Evolutionary conservation across 2,888 invertebrate species (phyloP).

Genomic region (Chymomyza fuscimana): DNA sequence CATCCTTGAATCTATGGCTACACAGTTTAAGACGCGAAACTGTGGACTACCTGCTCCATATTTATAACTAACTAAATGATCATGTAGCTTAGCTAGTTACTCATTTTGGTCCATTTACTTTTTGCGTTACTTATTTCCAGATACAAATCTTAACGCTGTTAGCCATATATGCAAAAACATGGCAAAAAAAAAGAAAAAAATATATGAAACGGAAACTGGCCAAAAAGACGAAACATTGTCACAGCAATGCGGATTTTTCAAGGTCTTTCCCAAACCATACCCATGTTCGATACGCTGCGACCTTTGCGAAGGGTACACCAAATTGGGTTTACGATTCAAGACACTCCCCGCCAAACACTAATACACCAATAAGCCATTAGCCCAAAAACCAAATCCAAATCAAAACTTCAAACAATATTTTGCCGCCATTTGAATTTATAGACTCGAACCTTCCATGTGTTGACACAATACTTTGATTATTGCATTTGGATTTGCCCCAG

Average conservation of each 20-base stretch:
- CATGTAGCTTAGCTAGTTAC: not conserved
- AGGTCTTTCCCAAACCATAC: not conserved
- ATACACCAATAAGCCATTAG: not conserved
- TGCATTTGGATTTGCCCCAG: constrained; percentile 1
- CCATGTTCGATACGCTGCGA: not conserved
- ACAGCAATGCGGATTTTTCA: not conserved
- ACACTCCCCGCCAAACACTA: not conserved
- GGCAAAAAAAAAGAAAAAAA: not conserved
- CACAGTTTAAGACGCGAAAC: too few relatives aligned
- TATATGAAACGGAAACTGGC: not conserved
- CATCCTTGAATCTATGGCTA: too few relatives aligned
- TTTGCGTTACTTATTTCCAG: not conserved
- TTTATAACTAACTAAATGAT: too few relatives aligned
- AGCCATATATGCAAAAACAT: not conserved
- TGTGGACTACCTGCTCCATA: too few relatives aligned
- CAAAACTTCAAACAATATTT: constrained; percentile 3
- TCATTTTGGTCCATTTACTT: not conserved
- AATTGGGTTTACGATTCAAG: not conserved
- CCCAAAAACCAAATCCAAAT: not conserved
- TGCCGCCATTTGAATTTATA: not conserved
- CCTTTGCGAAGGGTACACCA: not conserved
- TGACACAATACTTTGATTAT: constrained; percentile 5
- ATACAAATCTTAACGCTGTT: not conserved
- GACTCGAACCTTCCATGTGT: not conserved
- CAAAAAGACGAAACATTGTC: not conserved